A percentile compares a stretch with the other conserved stretches of the same genome.
Conservation (phyloP, 1,140 invertebrate genomes). For the Megalopta genalis region DNA sequence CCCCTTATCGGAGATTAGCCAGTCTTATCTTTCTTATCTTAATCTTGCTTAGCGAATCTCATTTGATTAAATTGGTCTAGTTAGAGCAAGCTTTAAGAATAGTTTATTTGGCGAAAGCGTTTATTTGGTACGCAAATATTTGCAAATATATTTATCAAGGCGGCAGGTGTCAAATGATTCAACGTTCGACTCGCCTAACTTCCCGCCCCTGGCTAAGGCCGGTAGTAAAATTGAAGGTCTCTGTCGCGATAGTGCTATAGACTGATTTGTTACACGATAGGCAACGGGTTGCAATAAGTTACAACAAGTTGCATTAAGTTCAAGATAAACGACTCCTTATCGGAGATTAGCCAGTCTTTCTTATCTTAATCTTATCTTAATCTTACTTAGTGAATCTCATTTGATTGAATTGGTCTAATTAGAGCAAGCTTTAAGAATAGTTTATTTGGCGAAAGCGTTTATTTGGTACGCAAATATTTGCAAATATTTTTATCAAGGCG, state of each 20-base stretch:
- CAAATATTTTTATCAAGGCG: background rate
- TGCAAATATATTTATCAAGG: background rate
- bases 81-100: too few relatives aligned
- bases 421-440: background rate
- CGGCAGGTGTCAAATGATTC: slow-evolving; percentile 71
- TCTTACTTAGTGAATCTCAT: too few relatives aligned
- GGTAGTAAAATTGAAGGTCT: slow-evolving; percentile 83
- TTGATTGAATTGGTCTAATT: too few relatives aligned
- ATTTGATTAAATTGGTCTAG: too few relatives aligned
- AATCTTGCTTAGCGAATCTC: too few relatives aligned
- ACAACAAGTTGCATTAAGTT: too few relatives aligned
- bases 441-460: background rate
- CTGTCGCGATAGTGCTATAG: background rate
- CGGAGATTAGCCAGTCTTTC: too few relatives aligned
- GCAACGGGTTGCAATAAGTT: too few relatives aligned
- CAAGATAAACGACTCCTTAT: too few relatives aligned
- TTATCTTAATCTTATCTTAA: too few relatives aligned
- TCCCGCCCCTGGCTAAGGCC: slow-evolving; percentile 89
- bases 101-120: background rate
- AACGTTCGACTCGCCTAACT: slow-evolving; percentile 96
- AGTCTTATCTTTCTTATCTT: too few relatives aligned
- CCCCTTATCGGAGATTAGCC: too few relatives aligned
- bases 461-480: background rate
- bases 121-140: background rate
- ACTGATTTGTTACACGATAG: background rate